Evolutionary conservation across 2,888 invertebrate species (phyloP).

Genomic region (Caradrina kadenii): DNA sequence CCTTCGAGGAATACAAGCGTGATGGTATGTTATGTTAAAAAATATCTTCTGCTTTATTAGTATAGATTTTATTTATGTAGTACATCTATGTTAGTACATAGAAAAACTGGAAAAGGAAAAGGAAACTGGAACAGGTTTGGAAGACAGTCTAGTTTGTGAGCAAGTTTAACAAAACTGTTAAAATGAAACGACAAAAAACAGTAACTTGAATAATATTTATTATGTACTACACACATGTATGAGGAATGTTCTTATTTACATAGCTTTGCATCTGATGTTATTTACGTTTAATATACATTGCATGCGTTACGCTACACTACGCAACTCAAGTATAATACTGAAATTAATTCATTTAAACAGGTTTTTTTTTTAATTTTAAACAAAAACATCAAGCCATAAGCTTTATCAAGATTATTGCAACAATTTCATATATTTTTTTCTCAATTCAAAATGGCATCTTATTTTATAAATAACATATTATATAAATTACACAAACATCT

Average conservation of each 20-base stretch:
- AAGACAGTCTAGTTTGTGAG: constrained; percentile 11
- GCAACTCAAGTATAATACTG: constrained; percentile 83
- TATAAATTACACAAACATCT: constrained; percentile 68
- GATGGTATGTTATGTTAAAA: too few relatives aligned
- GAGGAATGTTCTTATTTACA: constrained; percentile 91
- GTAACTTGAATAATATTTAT: constrained; percentile 91
- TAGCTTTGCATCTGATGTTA: constrained; percentile 79
- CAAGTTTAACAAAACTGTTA: constrained; percentile 25
- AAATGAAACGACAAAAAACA: constrained; percentile 84
- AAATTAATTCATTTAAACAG: constrained; percentile 71
- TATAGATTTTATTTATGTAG: too few relatives aligned
- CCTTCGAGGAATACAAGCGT: too few relatives aligned
- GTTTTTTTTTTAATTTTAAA: constrained; percentile 66
- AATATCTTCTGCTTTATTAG: too few relatives aligned
- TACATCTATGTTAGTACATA: too few relatives aligned
- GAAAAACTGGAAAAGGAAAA: background rate
- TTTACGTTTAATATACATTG: constrained; percentile 62
- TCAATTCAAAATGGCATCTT: constrained; percentile 73
- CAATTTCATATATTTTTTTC: constrained; percentile 58
- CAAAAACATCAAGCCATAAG: constrained; percentile 61
- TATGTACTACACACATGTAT: constrained; percentile 90
- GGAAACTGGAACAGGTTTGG: background rate
- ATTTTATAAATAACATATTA: constrained; percentile 62
- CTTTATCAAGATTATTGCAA: constrained; percentile 67
- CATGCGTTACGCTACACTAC: constrained; percentile 69